Conservation (phyloP, 2,797 vertebrate genomes). For the Oryzias dopingdopingensis region DNA sequence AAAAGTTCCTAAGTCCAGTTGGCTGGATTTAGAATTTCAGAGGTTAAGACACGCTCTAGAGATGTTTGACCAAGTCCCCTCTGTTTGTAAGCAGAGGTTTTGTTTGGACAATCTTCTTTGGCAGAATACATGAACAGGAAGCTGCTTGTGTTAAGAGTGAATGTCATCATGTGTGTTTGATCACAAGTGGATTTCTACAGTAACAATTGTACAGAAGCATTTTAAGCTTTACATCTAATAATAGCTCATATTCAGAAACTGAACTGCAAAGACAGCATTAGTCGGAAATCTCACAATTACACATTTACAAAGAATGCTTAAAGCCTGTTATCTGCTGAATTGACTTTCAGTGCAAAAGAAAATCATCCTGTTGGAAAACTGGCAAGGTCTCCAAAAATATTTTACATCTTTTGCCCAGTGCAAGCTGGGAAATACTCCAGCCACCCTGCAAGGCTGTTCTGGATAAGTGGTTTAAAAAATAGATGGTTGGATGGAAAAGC, state of each 20-base stretch:
- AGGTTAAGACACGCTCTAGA: too few relatives aligned
- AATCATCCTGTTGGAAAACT: conserved; percentile 13
- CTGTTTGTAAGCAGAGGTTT: too few relatives aligned
- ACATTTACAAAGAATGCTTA: conserved; percentile 8
- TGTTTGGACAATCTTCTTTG: too few relatives aligned
- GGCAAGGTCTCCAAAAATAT: conserved; percentile 14
- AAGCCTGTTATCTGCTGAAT: conserved; percentile 11
- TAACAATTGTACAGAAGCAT: conserved; percentile 10
- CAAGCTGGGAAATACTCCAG: conserved; percentile 35
- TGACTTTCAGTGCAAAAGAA: conserved; percentile 21
- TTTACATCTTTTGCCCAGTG: conserved; percentile 21
- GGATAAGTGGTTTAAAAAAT: conserved; percentile 52
- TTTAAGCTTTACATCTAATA: background rate
- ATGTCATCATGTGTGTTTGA: too few relatives aligned
- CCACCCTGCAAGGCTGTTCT: conserved; percentile 30
- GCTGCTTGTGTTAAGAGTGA: too few relatives aligned
- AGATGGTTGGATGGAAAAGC: conserved; percentile 41
- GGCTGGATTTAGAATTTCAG: too few relatives aligned
- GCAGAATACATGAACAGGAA: too few relatives aligned
- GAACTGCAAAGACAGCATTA: background rate
- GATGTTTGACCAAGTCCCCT: too few relatives aligned
- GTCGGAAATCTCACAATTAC: background rate
- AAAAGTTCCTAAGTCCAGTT: too few relatives aligned
- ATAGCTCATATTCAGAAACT: background rate
- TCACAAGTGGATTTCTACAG: too few relatives aligned